Evolutionary conservation across 2,113 vertebrate species (phyloP).

Genomic region (Corydoras sp.): DNA sequence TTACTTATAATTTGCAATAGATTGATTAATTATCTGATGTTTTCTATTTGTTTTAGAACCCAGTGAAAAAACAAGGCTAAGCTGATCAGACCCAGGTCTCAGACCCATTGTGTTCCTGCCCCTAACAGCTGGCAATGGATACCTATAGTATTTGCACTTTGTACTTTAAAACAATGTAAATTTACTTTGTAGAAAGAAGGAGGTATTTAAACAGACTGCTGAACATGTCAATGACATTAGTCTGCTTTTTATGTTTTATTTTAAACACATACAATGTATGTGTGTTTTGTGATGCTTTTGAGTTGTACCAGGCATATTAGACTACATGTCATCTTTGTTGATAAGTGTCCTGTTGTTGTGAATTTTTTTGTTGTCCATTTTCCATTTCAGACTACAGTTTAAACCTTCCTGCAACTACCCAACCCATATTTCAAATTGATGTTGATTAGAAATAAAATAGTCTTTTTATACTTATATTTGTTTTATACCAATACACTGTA

Average conservation of each 20-base stretch:
- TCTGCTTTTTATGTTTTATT: constrained; percentile 26
- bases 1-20: too few species aligned
- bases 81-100: constrained; percentile 34
- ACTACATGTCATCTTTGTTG: constrained; percentile 51
- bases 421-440: constrained; percentile 26
- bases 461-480: constrained; percentile 48
- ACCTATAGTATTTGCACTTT: constrained; percentile 97
- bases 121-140: constrained; percentile 72
- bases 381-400: too few species aligned
- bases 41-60: constrained; percentile 63
- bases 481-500: constrained; percentile 40
- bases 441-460: constrained; percentile 65
- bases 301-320: constrained; percentile 74
- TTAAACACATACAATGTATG: constrained; percentile 93
- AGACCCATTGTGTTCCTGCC: constrained; percentile 59
- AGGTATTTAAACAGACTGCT: constrained; percentile 89
- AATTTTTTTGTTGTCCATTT: too few species aligned
- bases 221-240: constrained; percentile 60
- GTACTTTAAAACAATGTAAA: constrained; percentile 93
- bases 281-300: constrained; percentile 72
- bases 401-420: too few species aligned
- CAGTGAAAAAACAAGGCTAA: constrained; percentile 87
- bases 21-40: not conserved
- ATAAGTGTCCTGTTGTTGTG: constrained; percentile 43
- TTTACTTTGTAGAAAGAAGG: constrained; percentile 88